Conservation (phyloP, 2,113 vertebrate genomes). For the Neotragus moschatus region DNA sequence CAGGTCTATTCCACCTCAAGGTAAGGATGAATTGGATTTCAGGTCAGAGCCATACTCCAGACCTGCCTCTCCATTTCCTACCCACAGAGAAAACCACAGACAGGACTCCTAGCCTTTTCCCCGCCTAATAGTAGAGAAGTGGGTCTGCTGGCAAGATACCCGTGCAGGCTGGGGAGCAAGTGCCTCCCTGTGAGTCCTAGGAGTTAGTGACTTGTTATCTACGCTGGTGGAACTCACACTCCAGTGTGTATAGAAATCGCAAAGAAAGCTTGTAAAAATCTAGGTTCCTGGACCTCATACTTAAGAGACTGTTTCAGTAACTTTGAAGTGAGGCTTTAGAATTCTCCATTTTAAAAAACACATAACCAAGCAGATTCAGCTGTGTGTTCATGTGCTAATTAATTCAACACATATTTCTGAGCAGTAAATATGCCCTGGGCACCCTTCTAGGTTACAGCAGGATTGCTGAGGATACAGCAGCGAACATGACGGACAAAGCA, state of each 20-base stretch:
- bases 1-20: background rate
- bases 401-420: background rate
- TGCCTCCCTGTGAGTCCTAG: background rate
- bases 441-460: background rate
- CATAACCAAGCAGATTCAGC: background rate
- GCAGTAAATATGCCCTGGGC: background rate
- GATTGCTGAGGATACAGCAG: background rate
- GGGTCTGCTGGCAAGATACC: background rate
- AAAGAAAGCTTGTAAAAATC: background rate
- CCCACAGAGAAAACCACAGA: background rate
- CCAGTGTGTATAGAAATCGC: background rate
- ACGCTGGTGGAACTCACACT: background rate
- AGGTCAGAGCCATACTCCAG: background rate
- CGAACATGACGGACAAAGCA: background rate
- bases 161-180: background rate
- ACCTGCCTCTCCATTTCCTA: background rate
- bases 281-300: background rate
- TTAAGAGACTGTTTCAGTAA: background rate
- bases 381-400: slow-evolving; percentile 13
- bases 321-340: background rate
- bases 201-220: background rate
- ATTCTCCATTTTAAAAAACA: background rate
- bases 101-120: background rate
- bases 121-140: background rate
- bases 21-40: background rate